Evolutionary conservation across 1,140 invertebrate genomes (phyloP), one percentile per base, ranked within the genome.

Genomic region (Tribolium madens): DNA sequence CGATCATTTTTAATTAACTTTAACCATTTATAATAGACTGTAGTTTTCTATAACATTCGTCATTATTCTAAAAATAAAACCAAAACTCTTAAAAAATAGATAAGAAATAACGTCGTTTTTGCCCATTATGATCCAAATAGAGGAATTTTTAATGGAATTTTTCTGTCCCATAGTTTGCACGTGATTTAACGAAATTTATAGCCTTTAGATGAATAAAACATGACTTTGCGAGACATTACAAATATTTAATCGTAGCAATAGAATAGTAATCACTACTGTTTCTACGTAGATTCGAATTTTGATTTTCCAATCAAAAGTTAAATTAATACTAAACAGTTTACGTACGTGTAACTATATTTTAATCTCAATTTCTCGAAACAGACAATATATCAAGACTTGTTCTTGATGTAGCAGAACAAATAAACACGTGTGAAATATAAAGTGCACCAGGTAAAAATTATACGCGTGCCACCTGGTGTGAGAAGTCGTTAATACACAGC

Each of bases 341-440:
- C 18, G 13, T 57, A 57, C 15, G 17, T 17, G 31, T 7, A n/a
- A 9, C 13, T 72, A 57, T 57, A 60, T 57, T 53, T 53, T 53
- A 46, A 57, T 57, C 53, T 42, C 50, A 15, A 53, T 53, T 74
- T 53, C 50, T 7, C 33, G 72, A 74, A 60, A 60, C 53, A 42
- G 50, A 60, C 53, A 57, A 74, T 74, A 57, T 74, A 74, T 74
- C 50, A 74, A 36, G 71, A 2, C 72, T 74, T 74, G 72, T 74
- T 57, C 53, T 74, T 74, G 53, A 74, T 57, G 69, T 48, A 47
- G 69, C 36, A 47, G 69, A 71, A 52, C 42, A 71, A 71, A 71
- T 71, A 71, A 71, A 71, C 47, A 71, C 42, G 47, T 26, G 69
- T 71, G 69, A 71, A 71, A 71, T 71, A 71, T 71, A 71, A 71